Percentiles rank a stretch among this genome's conserved stretches.
These are phyloP conservation scores for Atrichornis clamosus DNA, from an alignment of 2,113 vertebrate species.

Conservation along the genomic window DNA sequence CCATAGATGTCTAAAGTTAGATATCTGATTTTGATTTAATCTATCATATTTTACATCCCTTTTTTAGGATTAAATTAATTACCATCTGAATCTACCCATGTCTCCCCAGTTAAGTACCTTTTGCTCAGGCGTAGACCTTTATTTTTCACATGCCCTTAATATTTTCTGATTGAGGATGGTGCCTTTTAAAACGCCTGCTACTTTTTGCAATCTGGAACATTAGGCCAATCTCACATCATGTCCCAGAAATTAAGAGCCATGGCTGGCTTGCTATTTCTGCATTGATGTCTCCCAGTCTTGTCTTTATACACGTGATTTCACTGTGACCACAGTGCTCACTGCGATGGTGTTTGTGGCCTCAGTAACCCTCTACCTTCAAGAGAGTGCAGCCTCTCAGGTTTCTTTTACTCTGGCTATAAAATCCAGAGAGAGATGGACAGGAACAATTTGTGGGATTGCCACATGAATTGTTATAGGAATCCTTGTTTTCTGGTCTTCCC, in stretches of 20 bases:
- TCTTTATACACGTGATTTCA: rapidly evolving
- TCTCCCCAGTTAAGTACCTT: not conserved
- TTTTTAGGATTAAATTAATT: not conserved
- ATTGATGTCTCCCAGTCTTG: not conserved
- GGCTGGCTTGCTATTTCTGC: not conserved
- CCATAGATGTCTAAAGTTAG: not conserved
- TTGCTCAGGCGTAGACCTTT: not conserved
- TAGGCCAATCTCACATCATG: not conserved
- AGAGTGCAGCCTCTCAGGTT: not conserved
- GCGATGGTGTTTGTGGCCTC: not conserved
- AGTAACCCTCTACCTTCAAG: not conserved
- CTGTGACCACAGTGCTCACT: rapidly evolving
- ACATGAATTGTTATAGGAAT: rapidly evolving
- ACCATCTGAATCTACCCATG: not conserved
- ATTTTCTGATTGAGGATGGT: not conserved
- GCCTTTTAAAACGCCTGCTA: not conserved
- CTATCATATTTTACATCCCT: not conserved
- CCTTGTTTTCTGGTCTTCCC: not conserved
- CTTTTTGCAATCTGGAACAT: not conserved
- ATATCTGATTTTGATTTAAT: not conserved
- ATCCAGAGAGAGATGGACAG: not conserved
- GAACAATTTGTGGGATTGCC: not conserved
- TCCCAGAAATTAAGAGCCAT: not conserved
- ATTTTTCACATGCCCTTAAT: not conserved
- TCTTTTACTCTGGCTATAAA: not conserved